A percentile compares a stretch with the other conserved stretches of the same genome.
These are phyloP conservation scores for Sphinx pinastri DNA, from an alignment of 2,888 invertebrate genomes.

Conservation along the genomic window DNA sequence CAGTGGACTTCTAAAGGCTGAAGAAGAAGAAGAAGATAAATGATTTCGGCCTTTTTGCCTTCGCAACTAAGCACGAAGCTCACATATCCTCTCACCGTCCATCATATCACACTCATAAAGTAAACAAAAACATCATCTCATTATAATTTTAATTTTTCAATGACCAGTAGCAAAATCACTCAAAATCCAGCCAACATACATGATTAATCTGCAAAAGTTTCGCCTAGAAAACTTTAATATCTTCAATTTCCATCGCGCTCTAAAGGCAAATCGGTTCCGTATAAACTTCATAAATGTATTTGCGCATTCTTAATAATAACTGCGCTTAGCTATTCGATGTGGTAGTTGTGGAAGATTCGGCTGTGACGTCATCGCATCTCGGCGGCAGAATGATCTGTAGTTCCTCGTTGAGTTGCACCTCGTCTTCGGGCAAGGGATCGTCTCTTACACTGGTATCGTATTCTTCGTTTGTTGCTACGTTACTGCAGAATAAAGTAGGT, in stretches of 20 bases:
- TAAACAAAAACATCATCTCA: no score
- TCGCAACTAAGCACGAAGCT: no score
- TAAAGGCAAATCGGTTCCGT: conserved; percentile 41
- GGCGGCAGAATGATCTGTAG: conserved; percentile 76
- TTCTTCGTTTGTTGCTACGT: conserved; percentile 56
- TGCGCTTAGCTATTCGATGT: conserved; percentile 39
- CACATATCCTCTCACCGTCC: no score
- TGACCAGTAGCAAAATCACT: conserved; percentile 41
- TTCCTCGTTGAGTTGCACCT: conserved; percentile 68
- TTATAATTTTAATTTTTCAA: conserved; percentile 7
- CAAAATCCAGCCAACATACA: conserved; percentile 61
- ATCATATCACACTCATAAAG: no score
- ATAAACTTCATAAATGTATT: conserved; percentile 45
- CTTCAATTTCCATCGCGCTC: conserved; percentile 49
- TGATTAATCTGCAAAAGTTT: conserved; percentile 50
- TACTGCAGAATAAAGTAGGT: conserved; percentile 42
- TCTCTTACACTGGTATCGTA: conserved; percentile 58
- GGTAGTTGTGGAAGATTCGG: conserved; percentile 51
- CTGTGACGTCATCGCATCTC: conserved; percentile 66
- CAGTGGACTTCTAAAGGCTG: no score
- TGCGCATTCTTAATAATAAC: conserved; percentile 23
- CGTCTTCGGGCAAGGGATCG: conserved; percentile 67
- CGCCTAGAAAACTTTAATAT: conserved; percentile 48
- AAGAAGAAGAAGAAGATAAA: no score
- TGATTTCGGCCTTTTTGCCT: no score